A percentile compares a stretch with the other conserved stretches of the same genome.
Evolutionary conservation across 2,888 invertebrate genomes (phyloP).

Genomic region (Thera obeliscata): DNA sequence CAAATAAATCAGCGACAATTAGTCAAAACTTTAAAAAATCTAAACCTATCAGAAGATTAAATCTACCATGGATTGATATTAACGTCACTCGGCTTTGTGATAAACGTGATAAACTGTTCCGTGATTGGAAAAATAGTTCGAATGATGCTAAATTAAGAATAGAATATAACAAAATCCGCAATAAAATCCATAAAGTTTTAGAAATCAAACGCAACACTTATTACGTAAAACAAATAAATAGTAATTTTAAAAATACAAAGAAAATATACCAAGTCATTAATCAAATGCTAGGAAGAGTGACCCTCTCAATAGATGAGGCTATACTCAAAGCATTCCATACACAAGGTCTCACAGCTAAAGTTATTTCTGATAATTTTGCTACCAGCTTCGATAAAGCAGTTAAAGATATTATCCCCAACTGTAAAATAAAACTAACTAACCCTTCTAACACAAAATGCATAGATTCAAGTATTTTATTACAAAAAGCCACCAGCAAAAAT

Average conservation of each 20-base stretch:
- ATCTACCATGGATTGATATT: slow-evolving; percentile 8
- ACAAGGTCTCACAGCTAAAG: slow-evolving; percentile 9
- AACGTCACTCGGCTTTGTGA: slow-evolving; percentile 11
- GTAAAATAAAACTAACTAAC: neutral
- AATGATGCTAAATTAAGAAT: slow-evolving; percentile 10
- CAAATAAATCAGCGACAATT: slow-evolving; percentile 1
- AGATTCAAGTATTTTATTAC: slow-evolving; percentile 4
- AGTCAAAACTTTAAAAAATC: neutral
- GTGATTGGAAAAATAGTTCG: slow-evolving; percentile 4
- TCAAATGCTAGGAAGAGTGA: slow-evolving; percentile 14
- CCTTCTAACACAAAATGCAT: neutral
- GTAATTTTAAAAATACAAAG: slow-evolving; percentile 14
- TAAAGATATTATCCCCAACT: slow-evolving; percentile 15
- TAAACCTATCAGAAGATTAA: neutral
- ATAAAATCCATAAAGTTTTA: slow-evolving; percentile 16
- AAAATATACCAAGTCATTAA: slow-evolving; percentile 14
- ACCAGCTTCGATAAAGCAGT: slow-evolving; percentile 6
- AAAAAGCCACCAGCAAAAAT: slow-evolving; percentile 7
- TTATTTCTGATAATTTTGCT: slow-evolving; percentile 12
- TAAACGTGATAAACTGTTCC: slow-evolving; percentile 6
- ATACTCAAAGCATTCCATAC: slow-evolving; percentile 19
- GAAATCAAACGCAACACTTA: slow-evolving; percentile 11
- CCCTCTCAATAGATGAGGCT: slow-evolving; percentile 12
- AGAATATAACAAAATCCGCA: slow-evolving; percentile 14
- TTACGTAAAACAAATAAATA: slow-evolving; percentile 12